These are phyloP conservation scores for Chloroceryle aenea DNA, from an alignment of 2,113 vertebrate genomes.

Conservation along the genomic window DNA sequence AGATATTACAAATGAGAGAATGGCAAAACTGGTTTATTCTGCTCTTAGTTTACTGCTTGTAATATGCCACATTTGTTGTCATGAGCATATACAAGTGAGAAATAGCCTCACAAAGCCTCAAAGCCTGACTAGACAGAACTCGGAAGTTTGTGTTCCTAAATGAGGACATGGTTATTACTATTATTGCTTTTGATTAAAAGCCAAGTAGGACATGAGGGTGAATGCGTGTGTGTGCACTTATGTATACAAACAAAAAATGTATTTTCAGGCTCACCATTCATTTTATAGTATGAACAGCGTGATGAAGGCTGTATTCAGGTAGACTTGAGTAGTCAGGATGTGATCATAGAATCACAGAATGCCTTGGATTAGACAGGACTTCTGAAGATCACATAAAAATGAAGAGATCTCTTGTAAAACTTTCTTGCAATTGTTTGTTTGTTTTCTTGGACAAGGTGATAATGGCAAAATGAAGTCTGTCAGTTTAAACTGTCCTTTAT, in stretches of 20 bases:
- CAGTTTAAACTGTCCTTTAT: background rate
- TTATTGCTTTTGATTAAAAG: background rate
- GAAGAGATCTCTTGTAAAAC: background rate
- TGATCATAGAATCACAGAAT: too few species aligned
- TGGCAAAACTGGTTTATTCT: background rate
- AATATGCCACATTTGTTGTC: background rate
- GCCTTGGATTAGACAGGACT: too few species aligned
- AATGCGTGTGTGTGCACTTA: fast-evolving
- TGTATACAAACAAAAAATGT: background rate
- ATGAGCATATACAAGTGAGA: background rate
- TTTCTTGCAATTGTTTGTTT: background rate
- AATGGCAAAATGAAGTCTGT: background rate
- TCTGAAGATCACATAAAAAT: background rate
- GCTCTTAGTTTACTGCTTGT: background rate
- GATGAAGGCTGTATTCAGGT: background rate
- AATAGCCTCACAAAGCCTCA: background rate
- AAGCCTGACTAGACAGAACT: background rate
- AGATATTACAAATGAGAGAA: background rate
- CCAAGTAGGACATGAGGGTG: background rate
- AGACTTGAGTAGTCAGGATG: background rate
- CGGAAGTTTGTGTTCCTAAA: background rate
- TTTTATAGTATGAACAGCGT: background rate
- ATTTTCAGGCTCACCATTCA: background rate
- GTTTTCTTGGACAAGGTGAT: background rate
- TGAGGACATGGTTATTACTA: background rate